Base-by-base conservation (phyloP, 1,140 invertebrate genomes). In the Octopus sinensis region DNA sequence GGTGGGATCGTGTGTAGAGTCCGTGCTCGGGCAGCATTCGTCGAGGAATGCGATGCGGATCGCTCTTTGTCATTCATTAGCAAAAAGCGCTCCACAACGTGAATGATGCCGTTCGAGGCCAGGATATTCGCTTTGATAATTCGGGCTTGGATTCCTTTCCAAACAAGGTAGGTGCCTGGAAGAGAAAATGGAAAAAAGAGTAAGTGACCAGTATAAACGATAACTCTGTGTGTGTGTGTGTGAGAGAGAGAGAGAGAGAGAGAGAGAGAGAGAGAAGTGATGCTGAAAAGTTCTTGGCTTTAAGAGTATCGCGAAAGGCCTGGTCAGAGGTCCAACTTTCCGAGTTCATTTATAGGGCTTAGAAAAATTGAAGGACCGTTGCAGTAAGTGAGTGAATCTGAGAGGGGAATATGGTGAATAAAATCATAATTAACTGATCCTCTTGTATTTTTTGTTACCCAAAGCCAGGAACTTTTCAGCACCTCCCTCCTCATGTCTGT, bases 61-160 rank as follows among this genome's bases (percentile, higher is more conserved):
- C 43, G 43, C 68, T 77, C 76, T 43, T 53, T 77, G 7, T 77
- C 76, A 52, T 83, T 82, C 13, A 79, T 79, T 53, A 85, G 78
- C 56, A 86, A 76, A 30, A 86, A 52, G 68, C 82, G 81, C 77
- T 86, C 84, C 23, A 85, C 76, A 6, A 86, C 82, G 73, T 86
- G 85, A n/a, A 86, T 84, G 5, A 86, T 82, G 12, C 85, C 85
- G 79, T 86, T 86, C 51, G 81, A 83, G 54, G 84, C 82, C 71
- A 85, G 71, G 71, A 86, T 85, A 79, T 86, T 84, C 7, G 83
- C 75, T 79, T 81, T 81, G 9, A 82, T 62, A 5, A 86, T 82
- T 76, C 81, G 83, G 3, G 85, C 81, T 56, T 82, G 76, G 9
- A 84, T 81, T 4, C 76, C 79, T 53, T 84, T 81, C 85, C 85